Percentiles rank a stretch among this genome's conserved stretches.
Evolutionary conservation across 2,113 vertebrate genomes (phyloP).

Genomic region (Circaetus cinerascens): DNA sequence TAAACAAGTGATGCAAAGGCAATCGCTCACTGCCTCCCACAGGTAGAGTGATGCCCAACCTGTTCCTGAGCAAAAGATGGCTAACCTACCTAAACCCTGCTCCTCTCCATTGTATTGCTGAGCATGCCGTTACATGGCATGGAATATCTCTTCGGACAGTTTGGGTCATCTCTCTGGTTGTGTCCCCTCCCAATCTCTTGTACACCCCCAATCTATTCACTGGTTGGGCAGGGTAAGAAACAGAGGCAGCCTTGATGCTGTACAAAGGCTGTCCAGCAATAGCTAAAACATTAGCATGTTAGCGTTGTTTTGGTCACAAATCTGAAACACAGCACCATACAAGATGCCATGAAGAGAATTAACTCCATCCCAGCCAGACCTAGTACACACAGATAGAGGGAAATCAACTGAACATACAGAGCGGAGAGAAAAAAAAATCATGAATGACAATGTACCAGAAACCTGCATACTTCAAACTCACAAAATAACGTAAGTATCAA

Average conservation of each 20-base stretch:
- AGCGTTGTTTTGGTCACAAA: background rate
- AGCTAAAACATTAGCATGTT: background rate
- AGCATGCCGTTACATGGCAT: background rate
- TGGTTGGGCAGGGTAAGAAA: background rate
- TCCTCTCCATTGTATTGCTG: background rate
- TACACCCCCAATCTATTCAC: background rate
- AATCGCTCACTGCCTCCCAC: background rate
- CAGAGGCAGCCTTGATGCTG: background rate
- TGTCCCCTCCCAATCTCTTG: background rate
- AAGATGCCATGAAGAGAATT: background rate
- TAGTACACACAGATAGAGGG: background rate
- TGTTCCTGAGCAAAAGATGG: background rate
- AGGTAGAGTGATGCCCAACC: background rate
- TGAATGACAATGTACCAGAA: background rate
- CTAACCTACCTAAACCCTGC: fast-evolving
- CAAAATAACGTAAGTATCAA: background rate
- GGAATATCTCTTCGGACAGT: background rate
- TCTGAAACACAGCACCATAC: background rate
- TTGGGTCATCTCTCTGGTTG: background rate
- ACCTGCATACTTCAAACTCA: background rate
- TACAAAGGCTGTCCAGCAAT: background rate
- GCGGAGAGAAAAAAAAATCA: background rate
- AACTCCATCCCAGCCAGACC: background rate
- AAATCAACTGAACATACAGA: background rate
- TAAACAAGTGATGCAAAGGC: background rate